These are phyloP conservation scores for Chondrilla cf. caribensis DNA, from an alignment of 37 sponge, comb jelly and placozoan species.

Conservation along the genomic window DNA sequence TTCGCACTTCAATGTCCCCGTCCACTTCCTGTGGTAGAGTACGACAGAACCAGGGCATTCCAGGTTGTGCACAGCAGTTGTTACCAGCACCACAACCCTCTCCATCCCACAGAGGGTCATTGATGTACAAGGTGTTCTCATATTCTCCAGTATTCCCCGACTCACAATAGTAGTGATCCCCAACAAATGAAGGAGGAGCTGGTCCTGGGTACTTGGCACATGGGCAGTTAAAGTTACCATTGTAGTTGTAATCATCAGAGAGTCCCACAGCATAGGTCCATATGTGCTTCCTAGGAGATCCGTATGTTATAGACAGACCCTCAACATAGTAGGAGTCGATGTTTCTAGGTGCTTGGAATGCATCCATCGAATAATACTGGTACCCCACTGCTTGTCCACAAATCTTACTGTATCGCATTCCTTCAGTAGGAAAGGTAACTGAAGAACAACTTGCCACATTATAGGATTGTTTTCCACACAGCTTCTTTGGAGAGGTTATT, in stretches of 20 bases:
- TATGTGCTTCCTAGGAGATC: slow-evolving; percentile 25
- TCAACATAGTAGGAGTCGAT: slow-evolving; percentile 22
- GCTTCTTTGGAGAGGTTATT: background rate
- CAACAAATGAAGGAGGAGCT: slow-evolving; percentile 27
- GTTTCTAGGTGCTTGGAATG: background rate
- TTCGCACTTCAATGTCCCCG: slow-evolving; percentile 23
- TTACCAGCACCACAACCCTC: slow-evolving; percentile 12
- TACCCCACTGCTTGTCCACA: slow-evolving; percentile 33
- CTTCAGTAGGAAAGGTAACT: background rate
- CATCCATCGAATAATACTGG: slow-evolving; percentile 14
- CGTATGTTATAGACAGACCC: slow-evolving; percentile 21
- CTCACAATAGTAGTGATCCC: slow-evolving; percentile 23
- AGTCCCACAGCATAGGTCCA: slow-evolving; percentile 38
- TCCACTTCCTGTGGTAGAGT: slow-evolving; percentile 10
- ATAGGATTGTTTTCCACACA: background rate
- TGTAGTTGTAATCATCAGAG: slow-evolving; percentile 20
- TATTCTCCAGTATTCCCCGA: slow-evolving; percentile 14
- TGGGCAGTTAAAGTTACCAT: slow-evolving; percentile 6
- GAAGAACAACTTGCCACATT: background rate
- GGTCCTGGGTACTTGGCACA: slow-evolving; percentile 26
- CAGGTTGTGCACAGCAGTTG: slow-evolving; percentile 19
- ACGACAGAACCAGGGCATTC: slow-evolving; percentile 31
- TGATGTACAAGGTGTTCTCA: background rate
- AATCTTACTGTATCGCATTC: slow-evolving; percentile 11
- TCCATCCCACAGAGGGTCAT: slow-evolving; percentile 29